Evolutionary conservation across 92 coral and sea anemone genomes (phyloP).

Genomic region (Anthopleura xanthogrammica): DNA sequence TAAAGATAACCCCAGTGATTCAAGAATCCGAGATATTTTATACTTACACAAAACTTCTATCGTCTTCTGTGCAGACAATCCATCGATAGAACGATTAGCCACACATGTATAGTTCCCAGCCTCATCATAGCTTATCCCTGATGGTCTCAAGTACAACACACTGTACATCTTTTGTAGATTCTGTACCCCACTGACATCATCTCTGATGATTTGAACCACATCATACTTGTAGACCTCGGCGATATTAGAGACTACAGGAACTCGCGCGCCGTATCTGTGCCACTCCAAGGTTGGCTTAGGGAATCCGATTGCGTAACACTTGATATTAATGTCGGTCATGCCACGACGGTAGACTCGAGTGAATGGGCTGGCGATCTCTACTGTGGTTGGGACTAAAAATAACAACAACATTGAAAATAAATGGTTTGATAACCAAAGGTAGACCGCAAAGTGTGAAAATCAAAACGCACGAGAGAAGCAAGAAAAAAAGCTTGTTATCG

Average conservation of each 20-base stretch:
- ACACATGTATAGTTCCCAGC: constrained; percentile 45
- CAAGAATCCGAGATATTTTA: neutral
- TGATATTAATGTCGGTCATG: constrained; percentile 8
- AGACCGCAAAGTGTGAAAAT: neutral
- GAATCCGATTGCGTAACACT: constrained; percentile 20
- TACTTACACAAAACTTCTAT: constrained; percentile 43
- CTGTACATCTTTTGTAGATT: constrained; percentile 16
- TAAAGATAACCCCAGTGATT: too few relatives aligned
- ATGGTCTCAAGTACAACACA: constrained; percentile 22
- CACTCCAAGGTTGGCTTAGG: constrained; percentile 31
- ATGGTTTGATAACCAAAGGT: neutral
- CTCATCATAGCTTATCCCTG: constrained; percentile 33
- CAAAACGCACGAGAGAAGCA: too few relatives aligned
- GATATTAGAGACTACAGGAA: neutral
- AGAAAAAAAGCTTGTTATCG: too few relatives aligned
- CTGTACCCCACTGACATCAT: neutral
- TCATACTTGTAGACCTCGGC: neutral
- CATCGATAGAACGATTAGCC: constrained; percentile 8
- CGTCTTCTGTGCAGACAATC: neutral
- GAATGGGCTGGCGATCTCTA: neutral
- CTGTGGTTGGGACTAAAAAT: neutral
- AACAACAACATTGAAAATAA: neutral
- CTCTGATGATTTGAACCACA: constrained; percentile 13
- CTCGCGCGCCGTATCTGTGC: neutral
- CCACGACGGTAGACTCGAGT: constrained; percentile 20